Evolutionary conservation across 2,113 vertebrate genomes (phyloP).

Genomic region (Leucopternis melanops): DNA sequence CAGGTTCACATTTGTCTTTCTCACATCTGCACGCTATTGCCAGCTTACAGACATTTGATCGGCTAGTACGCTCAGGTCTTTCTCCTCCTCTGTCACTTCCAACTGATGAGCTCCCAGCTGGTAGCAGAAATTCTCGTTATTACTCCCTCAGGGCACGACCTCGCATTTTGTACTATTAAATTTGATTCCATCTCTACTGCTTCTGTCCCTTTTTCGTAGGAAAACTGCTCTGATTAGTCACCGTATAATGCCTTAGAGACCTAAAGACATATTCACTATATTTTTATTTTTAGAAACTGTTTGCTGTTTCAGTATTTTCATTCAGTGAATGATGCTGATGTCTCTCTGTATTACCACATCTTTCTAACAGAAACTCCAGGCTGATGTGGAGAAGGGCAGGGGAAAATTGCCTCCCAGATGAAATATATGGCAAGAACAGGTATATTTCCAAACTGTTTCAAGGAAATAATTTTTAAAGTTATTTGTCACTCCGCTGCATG

Average conservation of each 20-base stretch:
- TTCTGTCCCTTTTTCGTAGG: slow-evolving; percentile 31
- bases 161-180: slow-evolving; percentile 55
- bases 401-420: slow-evolving; percentile 29
- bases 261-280: slow-evolving; percentile 46
- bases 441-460: slow-evolving; percentile 19
- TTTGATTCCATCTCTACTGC: slow-evolving; percentile 58
- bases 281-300: slow-evolving; percentile 63
- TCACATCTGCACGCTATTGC: slow-evolving; percentile 47
- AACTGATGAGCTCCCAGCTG: slow-evolving; percentile 62
- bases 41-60: slow-evolving; percentile 51
- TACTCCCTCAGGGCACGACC: slow-evolving; percentile 54
- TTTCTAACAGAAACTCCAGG: slow-evolving; percentile 24
- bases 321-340: slow-evolving; percentile 59
- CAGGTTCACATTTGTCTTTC: slow-evolving; percentile 35
- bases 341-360: slow-evolving; percentile 53
- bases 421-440: slow-evolving; percentile 11
- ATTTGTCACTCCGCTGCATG: slow-evolving; percentile 6
- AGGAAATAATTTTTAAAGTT: slow-evolving; percentile 29
- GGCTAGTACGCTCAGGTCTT: not conserved
- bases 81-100: slow-evolving; percentile 63
- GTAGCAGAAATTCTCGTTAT: slow-evolving; percentile 64
- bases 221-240: slow-evolving; percentile 56
- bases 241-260: slow-evolving; percentile 41
- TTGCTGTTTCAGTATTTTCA: slow-evolving; percentile 53
- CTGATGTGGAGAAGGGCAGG: slow-evolving; percentile 12